Percentiles rank a stretch among this genome's conserved stretches.
These are phyloP conservation scores for Tachycineta bicolor DNA, from an alignment of 2,113 vertebrate species.

Conservation along the genomic window DNA sequence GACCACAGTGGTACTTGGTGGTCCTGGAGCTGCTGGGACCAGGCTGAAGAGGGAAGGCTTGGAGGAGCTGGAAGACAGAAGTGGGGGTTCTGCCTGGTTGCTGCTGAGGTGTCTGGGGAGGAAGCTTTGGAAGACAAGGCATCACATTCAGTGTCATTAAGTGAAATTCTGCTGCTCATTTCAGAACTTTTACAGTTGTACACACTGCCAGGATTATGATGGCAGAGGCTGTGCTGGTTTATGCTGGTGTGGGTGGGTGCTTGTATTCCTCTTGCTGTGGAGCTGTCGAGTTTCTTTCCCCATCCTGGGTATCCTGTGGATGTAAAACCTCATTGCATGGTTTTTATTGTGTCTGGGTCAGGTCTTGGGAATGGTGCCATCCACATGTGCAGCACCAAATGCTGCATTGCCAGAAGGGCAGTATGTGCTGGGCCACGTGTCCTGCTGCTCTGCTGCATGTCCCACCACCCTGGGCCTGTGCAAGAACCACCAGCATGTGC, in stretches of 20 bases:
- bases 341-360: rapidly evolving
- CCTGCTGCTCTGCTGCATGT: not conserved
- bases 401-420: not conserved
- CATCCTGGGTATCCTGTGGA: not conserved
- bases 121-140: not conserved
- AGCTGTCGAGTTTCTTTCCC: not conserved
- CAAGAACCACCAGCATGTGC: not conserved
- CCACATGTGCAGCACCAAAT: not conserved
- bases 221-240: not conserved
- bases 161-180: not conserved
- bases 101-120: not conserved
- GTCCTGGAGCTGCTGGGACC: not conserved
- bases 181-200: not conserved
- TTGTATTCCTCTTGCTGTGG: not conserved
- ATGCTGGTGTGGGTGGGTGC: not conserved
- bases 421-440: rapidly evolving
- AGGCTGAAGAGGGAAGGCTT: not conserved
- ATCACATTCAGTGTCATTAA: not conserved
- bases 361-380: rapidly evolving
- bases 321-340: not conserved
- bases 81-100: not conserved
- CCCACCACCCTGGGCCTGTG: not conserved
- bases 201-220: not conserved
- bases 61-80: not conserved
- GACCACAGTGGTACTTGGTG: rapidly evolving